Evolutionary conservation across 2,797 vertebrate species (phyloP), one percentile per base, ranked within the genome.

Genomic region (Mormyrops attenuatus): DNA sequence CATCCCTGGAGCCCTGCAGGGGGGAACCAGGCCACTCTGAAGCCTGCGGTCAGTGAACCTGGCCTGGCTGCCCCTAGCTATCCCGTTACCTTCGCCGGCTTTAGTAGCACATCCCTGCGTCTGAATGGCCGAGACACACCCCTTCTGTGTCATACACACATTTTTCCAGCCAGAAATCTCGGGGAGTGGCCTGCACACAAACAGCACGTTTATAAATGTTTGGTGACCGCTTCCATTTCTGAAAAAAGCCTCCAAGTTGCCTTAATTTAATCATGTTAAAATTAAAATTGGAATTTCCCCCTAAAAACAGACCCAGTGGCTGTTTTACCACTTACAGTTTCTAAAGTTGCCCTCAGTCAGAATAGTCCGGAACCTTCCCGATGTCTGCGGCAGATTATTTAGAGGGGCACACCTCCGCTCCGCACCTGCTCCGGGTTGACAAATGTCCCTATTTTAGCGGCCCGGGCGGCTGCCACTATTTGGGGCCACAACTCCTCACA

Each of bases 391-490:
- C 90, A 93, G 91, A 94, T 95, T 95, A 94, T 95, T 94, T 94
- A 94, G 94, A 91, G 88, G 82, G 3, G 90, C 89, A 92, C 90
- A 84, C 93, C 92, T 94, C 50, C 3, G 52, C 22, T 49, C 22
- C 92, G 92, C 95, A 95, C 95, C 95, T 96, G 95, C 93, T 94
- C 93, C 94, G 93, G 91, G 92, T 91, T 88, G 90, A 89, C 90
- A 92, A 90, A n/a, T 73, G 73, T 88, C 90, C 92, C 93, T 95
- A 94, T 95, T 95, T 95, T 92, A 38, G 92, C 92, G 90, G 3
- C 13, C 77, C 6, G 89, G 91, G 90, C 91, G 91, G 86, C 63
- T 90, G 55, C 90, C 90, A 26, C 13, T 69, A 89, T 86, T 86
- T 52, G 3, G 30, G 20, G n/a, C 34, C 15, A n/a, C 11, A 55